phyloP scores from a whole-genome alignment of 1,140 invertebrate genomes.

The Marisa cornuarietis region DNA sequence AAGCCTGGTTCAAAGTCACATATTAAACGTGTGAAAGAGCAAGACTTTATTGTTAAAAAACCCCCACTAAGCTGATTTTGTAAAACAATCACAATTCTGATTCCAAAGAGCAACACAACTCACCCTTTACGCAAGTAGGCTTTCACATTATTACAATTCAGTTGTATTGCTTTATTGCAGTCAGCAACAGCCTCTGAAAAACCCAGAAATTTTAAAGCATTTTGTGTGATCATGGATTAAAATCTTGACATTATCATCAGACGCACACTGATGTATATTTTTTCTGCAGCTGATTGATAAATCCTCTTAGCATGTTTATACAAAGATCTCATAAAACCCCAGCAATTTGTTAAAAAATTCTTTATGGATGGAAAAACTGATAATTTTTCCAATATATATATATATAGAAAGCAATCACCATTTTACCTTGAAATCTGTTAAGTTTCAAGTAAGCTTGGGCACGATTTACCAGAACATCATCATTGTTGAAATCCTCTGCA shows the following conservation, averaged over 20 bases:
- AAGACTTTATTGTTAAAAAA: not conserved
- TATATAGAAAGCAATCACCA: constrained; percentile 4
- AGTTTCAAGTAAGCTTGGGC: constrained; percentile 52
- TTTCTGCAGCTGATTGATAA: no score
- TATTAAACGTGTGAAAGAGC: not conserved
- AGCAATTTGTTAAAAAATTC: no score
- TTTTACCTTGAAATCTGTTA: constrained; percentile 47
- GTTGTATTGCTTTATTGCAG: constrained; percentile 41
- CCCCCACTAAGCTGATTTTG: not conserved
- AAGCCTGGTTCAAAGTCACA: not conserved
- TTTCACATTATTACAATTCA: constrained; percentile 51
- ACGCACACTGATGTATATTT: no score
- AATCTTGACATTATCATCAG: no score
- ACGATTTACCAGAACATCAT: constrained; percentile 51
- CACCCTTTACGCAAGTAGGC: constrained; percentile 58
- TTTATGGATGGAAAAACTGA: no score
- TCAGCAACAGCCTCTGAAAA: constrained; percentile 52
- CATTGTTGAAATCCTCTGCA: constrained; percentile 36
- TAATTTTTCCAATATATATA: no score
- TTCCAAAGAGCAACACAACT: constrained; percentile 3
- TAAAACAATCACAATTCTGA: not conserved
- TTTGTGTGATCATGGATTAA: no score
- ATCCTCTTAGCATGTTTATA: no score
- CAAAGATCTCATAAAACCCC: no score
- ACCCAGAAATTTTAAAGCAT: constrained; percentile 4